phyloP scores from a whole-genome alignment of 1,140 invertebrate genomes.

The Rhagoletis pomonella region DNA sequence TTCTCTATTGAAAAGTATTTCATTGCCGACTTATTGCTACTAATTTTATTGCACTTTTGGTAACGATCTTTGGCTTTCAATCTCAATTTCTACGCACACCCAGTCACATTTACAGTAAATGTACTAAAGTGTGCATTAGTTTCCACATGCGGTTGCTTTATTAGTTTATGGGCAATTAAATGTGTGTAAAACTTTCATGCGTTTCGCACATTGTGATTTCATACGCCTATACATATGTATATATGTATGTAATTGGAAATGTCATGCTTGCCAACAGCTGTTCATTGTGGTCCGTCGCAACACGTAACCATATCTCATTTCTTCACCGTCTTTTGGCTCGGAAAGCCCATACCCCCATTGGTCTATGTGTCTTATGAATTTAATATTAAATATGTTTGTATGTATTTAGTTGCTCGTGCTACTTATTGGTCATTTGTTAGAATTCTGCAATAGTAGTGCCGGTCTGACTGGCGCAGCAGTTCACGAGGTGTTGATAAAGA shows the following conservation, averaged over 20 bases:
- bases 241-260: background rate
- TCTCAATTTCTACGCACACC: background rate
- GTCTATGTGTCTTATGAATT: too few species aligned
- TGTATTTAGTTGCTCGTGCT: too few species aligned
- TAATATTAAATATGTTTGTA: too few species aligned
- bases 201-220: slow-evolving; percentile 21
- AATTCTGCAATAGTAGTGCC: too few species aligned
- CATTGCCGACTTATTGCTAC: background rate
- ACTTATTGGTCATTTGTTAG: too few species aligned
- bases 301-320: too few species aligned
- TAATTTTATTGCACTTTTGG: slow-evolving; percentile 14
- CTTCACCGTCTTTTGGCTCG: too few species aligned
- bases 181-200: background rate
- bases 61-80: background rate
- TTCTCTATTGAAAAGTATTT: background rate
- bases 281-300: background rate
- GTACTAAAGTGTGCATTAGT: too few species aligned
- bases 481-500: too few species aligned
- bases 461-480: too few species aligned
- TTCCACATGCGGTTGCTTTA: background rate
- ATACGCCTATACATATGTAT: background rate
- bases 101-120: background rate
- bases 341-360: too few species aligned
- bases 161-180: slow-evolving; percentile 6
- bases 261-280: background rate